Evolutionary conservation across 2,797 vertebrate genomes (phyloP).

Genomic region (Selene dorsalis): DNA sequence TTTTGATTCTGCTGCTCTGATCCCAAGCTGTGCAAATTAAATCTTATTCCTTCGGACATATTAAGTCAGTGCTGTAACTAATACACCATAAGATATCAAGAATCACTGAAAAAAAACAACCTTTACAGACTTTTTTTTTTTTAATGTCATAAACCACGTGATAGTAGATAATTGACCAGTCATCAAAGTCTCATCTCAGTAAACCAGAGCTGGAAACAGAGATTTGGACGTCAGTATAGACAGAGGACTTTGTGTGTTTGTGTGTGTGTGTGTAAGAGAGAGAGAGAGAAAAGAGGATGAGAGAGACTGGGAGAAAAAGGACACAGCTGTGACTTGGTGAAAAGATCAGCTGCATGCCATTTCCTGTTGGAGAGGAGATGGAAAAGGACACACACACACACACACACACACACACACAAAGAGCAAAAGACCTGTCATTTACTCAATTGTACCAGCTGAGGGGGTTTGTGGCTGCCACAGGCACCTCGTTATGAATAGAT

Average conservation of each 20-base stretch:
- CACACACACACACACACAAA: slow-evolving; percentile 38
- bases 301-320: slow-evolving; percentile 42
- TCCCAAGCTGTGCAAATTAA: background rate
- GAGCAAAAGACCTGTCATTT: slow-evolving; percentile 69
- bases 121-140: background rate
- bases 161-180: background rate
- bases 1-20: background rate
- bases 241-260: slow-evolving; percentile 11
- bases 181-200: slow-evolving; percentile 29
- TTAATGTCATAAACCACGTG: slow-evolving; percentile 26
- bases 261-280: slow-evolving; percentile 12
- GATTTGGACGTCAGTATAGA: slow-evolving; percentile 52
- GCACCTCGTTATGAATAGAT: slow-evolving; percentile 54
- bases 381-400: slow-evolving; percentile 58
- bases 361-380: slow-evolving; percentile 76
- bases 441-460: slow-evolving; percentile 58
- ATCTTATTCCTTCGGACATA: background rate
- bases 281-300: background rate
- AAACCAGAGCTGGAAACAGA: slow-evolving; percentile 29
- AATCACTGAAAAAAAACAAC: background rate
- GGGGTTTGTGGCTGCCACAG: slow-evolving; percentile 51
- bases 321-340: slow-evolving; percentile 78
- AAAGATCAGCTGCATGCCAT: slow-evolving; percentile 81
- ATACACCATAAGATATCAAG: background rate
- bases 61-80: background rate